Base-by-base conservation (phyloP, 2,797 vertebrate species). In the Anas bahamensis region DNA sequence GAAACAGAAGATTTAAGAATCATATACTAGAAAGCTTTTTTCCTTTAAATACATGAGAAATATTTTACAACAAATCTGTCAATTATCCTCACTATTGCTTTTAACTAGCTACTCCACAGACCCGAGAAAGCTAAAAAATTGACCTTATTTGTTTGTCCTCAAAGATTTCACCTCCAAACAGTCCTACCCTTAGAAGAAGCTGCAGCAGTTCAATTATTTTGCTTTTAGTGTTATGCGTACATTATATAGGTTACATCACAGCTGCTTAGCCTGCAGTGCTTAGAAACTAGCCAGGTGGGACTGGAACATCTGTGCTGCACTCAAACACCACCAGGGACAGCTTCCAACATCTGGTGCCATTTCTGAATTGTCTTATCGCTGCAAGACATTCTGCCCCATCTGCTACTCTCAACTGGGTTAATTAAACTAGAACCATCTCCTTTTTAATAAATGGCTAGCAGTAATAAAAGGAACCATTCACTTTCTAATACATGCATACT, bases 251-350 rank as follows among this genome's bases (percentile, higher is more conserved):
- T 97, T 97, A 97, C 97, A 97, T 96, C 97, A 97, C 98, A 98
- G 98, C 97, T 98, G 98, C 97, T 97, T 97, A 96, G 98, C 97
- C 98, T 96, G 97, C 97, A 98, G 97, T 98, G 98, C 97, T 98
- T 92, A 98, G 96, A 97, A 97, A 97, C 97, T 96, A 97, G 97
- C 96, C 97, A 98, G 98, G 97, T 98, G 98, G 98, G 97, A 98
- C 97, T 97, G 96, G 97, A 98, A 99, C 99, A 99, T 99, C 99
- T 99, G 99, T 98, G 98, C 98, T 96, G 98, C 97, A 98, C 98
- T 98, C 97, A 98, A 98, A 96, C 94, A 98, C 98, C 99, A 98
- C 98, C 95, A 98, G 99, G 98, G 99, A 99, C 98, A 97, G 94
- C 96, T 98, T 97, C 94, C 97, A 98, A 98, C 98, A 98, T 98